Conservation (phyloP, 2,113 vertebrate genomes). For the Hippocampus zosterae region DNA sequence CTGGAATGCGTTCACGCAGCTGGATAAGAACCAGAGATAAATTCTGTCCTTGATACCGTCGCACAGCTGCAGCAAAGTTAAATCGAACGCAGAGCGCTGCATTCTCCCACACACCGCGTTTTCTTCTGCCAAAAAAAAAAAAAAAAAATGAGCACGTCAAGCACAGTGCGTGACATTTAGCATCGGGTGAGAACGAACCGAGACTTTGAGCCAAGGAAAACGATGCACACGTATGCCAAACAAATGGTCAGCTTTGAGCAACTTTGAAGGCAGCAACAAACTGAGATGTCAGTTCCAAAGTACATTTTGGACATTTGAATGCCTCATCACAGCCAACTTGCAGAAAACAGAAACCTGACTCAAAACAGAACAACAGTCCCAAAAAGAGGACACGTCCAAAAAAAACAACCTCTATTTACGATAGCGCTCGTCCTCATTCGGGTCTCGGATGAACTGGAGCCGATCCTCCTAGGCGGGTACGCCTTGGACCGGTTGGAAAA, state of each 20-base stretch:
- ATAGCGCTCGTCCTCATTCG: too few relatives aligned
- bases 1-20: conserved; percentile 19
- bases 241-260: conserved; percentile 2
- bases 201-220: conserved; percentile 41
- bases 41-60: conserved; percentile 43
- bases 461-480: neutral
- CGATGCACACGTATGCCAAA: conserved; percentile 30
- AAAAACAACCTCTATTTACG: too few relatives aligned
- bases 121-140: conserved; percentile 49
- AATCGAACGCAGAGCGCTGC: conserved; percentile 38
- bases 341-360: too few relatives aligned
- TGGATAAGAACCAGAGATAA: conserved; percentile 43
- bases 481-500: neutral
- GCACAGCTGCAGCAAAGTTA: conserved; percentile 55
- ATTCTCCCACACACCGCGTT: conserved; percentile 49
- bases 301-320: too few relatives aligned
- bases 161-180: conserved; percentile 47
- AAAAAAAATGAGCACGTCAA: conserved; percentile 38
- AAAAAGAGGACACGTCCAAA: too few relatives aligned
- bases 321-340: too few relatives aligned
- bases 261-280: conserved; percentile 26
- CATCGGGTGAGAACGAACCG: conserved; percentile 53
- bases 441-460: too few relatives aligned
- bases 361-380: too few relatives aligned
- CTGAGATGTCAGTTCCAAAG: neutral